A percentile compares a stretch with the other conserved stretches of the same genome.
These are phyloP conservation scores for Acanthacorydalis orientalis DNA, from an alignment of 2,888 invertebrate genomes.

Conservation along the genomic window DNA sequence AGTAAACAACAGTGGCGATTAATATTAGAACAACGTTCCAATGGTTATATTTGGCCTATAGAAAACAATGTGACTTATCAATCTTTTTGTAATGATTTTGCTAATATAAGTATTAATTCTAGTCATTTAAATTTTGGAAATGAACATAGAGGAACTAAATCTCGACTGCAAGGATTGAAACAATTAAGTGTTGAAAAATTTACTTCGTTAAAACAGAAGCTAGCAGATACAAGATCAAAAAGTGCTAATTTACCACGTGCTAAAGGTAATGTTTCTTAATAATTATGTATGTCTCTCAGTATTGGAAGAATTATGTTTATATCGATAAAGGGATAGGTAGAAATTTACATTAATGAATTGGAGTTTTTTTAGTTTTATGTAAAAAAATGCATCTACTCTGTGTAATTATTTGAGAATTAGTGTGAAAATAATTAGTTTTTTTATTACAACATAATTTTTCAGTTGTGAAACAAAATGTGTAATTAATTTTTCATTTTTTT, in stretches of 20 bases:
- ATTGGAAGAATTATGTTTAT: no score
- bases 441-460: no score
- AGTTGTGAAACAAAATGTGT: no score
- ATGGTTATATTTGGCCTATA: constrained; percentile 52
- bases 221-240: constrained; percentile 33
- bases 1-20: constrained; percentile 68
- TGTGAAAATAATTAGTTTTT: no score
- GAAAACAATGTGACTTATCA: constrained; percentile 13
- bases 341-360: no score
- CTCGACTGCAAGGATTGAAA: constrained; percentile 43
- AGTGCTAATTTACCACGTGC: constrained; percentile 9
- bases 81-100: constrained; percentile 8
- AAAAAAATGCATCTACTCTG: no score
- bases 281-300: no score
- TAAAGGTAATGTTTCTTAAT: no score
- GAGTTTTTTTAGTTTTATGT: no score
- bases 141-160: constrained; percentile 26
- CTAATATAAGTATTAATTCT: constrained; percentile 8
- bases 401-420: no score
- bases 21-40: constrained; percentile 59
- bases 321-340: no score
- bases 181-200: constrained; percentile 53
- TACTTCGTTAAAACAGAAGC: constrained; percentile 41
- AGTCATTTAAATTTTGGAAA: constrained; percentile 17
- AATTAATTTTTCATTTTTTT: no score